Conservation (phyloP, 2,888 invertebrate species). For the Agrotis puta region DNA sequence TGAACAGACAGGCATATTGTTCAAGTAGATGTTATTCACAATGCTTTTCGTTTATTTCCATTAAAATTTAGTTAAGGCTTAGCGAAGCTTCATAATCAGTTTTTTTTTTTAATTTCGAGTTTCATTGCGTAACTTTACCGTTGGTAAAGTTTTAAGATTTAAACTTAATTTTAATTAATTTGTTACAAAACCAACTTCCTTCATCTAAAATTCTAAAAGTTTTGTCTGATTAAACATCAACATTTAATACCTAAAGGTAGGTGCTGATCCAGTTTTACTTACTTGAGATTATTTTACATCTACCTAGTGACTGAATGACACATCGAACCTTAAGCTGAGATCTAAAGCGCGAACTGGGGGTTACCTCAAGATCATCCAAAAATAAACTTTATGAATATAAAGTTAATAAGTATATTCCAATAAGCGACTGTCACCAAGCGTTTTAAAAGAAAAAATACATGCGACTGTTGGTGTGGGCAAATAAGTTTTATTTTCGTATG, state of each 20-base stretch:
- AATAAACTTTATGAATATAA: no score
- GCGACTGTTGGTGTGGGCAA: no score
- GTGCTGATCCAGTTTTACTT: not conserved
- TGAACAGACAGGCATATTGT: slow-evolving; percentile 15
- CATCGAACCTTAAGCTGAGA: no score
- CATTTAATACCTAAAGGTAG: not conserved
- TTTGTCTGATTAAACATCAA: slow-evolving; percentile 10
- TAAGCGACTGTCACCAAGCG: no score
- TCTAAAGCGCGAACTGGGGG: no score
- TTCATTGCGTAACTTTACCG: slow-evolving; percentile 20
- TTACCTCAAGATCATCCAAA: no score
- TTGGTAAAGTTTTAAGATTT: not conserved
- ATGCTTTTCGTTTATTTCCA: slow-evolving; percentile 29
- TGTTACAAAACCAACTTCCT: slow-evolving; percentile 22
- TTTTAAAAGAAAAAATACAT: no score
- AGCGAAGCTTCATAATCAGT: slow-evolving; percentile 12
- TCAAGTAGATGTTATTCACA: not conserved
- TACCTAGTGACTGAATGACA: no score
- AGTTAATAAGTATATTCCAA: no score
- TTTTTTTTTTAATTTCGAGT: slow-evolving; percentile 40
- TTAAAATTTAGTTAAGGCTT: slow-evolving; percentile 21
- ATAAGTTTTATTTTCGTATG: no score
- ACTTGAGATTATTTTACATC: not conserved
- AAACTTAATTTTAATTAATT: slow-evolving; percentile 13
- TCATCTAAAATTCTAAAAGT: slow-evolving; percentile 44